A percentile compares a stretch with the other conserved stretches of the same genome.
phyloP scores from a whole-genome alignment of 2,113 vertebrate genomes.

The Zosterops japonicus region DNA sequence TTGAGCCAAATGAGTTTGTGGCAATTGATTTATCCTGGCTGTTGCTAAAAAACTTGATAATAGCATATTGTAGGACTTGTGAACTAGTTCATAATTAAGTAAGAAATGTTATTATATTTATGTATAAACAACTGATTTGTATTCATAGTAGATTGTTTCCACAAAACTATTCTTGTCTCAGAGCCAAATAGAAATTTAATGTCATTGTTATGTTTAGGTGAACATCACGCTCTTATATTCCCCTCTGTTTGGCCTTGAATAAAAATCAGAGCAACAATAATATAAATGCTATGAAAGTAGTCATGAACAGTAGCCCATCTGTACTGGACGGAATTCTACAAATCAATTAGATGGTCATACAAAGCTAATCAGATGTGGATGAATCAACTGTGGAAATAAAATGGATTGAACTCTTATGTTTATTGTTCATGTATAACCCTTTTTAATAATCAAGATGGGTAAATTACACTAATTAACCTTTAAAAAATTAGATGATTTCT shows the following conservation, averaged over 20 bases:
- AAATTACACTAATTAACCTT: conserved; percentile 97
- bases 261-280: conserved; percentile 80
- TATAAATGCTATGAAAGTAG: conserved; percentile 76
- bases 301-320: conserved; percentile 76
- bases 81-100: conserved; percentile 65
- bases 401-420: conserved; percentile 78
- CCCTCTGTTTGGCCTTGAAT: conserved; percentile 78
- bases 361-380: conserved; percentile 76
- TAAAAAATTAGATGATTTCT: conserved; percentile 84
- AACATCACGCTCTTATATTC: conserved; percentile 72
- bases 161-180: conserved; percentile 69
- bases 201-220: conserved; percentile 77
- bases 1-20: conserved; percentile 4
- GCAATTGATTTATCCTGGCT: conserved; percentile 22
- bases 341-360: conserved; percentile 82
- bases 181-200: conserved; percentile 72
- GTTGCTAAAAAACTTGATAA: conserved; percentile 18
- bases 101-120: conserved; percentile 57
- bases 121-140: conserved; percentile 71
- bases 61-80: conserved; percentile 17
- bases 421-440: conserved; percentile 84
- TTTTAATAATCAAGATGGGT: conserved; percentile 84
- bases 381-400: conserved; percentile 78
- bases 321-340: conserved; percentile 84
- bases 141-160: conserved; percentile 63